Evolutionary conservation across 2,797 vertebrate genomes (phyloP).

Genomic region (Uromys caudimaculatus): DNA sequence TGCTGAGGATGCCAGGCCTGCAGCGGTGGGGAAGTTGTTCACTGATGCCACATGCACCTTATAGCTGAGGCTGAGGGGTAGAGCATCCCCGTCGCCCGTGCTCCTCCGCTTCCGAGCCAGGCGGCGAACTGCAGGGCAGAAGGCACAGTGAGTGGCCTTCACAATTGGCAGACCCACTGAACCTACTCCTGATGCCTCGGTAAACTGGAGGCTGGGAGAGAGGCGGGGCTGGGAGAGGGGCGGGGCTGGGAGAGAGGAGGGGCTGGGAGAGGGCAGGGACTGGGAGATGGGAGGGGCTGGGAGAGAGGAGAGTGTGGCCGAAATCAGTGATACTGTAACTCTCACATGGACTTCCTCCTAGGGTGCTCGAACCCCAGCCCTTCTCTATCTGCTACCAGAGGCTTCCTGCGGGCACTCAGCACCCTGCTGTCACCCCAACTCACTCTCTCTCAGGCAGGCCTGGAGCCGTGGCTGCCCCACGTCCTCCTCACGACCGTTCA

Average conservation of each 20-base stretch:
- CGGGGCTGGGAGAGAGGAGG: no score
- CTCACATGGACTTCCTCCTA: background rate
- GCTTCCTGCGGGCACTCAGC: background rate
- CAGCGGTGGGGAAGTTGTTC: constrained; percentile 98
- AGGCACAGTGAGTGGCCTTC: background rate
- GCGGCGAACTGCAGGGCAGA: constrained; percentile 90
- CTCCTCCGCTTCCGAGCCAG: constrained; percentile 92
- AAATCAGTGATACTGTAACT: background rate
- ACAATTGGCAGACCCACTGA: background rate
- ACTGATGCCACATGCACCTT: constrained; percentile 95
- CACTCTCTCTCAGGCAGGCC: constrained; percentile 95
- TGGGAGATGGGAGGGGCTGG: no score
- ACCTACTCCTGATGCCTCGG: background rate
- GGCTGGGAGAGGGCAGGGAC: no score
- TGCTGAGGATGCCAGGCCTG: constrained; percentile 96
- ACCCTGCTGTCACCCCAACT: constrained; percentile 54
- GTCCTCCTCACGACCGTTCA: constrained; percentile 94
- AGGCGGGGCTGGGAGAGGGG: no score
- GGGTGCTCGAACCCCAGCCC: background rate
- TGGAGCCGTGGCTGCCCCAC: constrained; percentile 93
- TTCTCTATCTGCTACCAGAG: background rate
- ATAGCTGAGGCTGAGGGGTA: constrained; percentile 86
- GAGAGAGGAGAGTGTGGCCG: no score
- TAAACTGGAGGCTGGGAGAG: background rate
- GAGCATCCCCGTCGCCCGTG: constrained; percentile 63